These are phyloP conservation scores for Idris sp. DNA, from an alignment of 1,140 invertebrate genomes.

Conservation along the genomic window DNA sequence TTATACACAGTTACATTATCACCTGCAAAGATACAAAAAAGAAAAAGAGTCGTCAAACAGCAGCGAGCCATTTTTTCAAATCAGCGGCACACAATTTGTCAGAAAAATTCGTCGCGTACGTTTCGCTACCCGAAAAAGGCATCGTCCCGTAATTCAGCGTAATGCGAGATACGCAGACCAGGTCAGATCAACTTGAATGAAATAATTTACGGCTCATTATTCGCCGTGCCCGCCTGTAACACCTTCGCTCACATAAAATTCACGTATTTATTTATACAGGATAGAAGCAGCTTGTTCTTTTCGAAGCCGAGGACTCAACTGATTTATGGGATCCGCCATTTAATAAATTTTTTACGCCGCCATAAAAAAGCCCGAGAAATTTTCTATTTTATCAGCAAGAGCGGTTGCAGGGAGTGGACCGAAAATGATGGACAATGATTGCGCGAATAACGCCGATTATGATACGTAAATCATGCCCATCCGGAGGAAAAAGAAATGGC, in stretches of 20 bases:
- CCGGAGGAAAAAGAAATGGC: slow-evolving; percentile 11
- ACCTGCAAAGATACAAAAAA: background rate
- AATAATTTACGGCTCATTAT: slow-evolving; percentile 69
- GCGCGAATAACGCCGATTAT: slow-evolving; percentile 49
- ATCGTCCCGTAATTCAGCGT: slow-evolving; percentile 9
- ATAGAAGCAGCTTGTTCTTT: slow-evolving; percentile 25
- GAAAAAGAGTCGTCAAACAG: slow-evolving; percentile 9
- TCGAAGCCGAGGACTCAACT: slow-evolving; percentile 10
- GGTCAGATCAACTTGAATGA: slow-evolving; percentile 49
- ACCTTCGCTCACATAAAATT: slow-evolving; percentile 35
- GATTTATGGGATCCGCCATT: slow-evolving; percentile 26
- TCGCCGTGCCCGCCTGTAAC: slow-evolving; percentile 31
- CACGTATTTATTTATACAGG: slow-evolving; percentile 41
- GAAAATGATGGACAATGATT: slow-evolving; percentile 13
- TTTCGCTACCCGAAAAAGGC: slow-evolving; percentile 11
- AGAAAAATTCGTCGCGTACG: slow-evolving; percentile 4
- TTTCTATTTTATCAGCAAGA: background rate
- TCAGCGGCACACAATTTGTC: slow-evolving; percentile 28
- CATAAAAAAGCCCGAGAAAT: slow-evolving; percentile 15
- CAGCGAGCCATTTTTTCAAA: background rate
- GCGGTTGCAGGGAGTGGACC: too few relatives aligned
- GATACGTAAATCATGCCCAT: slow-evolving; percentile 39
- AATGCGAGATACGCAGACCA: slow-evolving; percentile 29
- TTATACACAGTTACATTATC: background rate
- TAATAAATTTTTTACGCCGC: slow-evolving; percentile 34